phyloP scores from a whole-genome alignment of 1,140 invertebrate species.

The Bombus terrestris region DNA sequence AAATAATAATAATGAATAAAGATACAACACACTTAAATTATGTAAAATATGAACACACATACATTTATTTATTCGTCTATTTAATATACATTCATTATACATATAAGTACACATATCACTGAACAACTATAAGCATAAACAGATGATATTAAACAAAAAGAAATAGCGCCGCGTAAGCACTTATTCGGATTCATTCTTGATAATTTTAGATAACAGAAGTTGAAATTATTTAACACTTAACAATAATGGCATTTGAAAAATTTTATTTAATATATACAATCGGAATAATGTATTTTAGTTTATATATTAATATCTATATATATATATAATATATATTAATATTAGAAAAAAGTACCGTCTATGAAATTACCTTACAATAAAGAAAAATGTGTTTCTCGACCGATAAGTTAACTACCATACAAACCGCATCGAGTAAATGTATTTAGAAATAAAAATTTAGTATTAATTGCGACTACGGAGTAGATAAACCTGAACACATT shows the following conservation, averaged over 20 bases:
- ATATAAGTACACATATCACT: too few species aligned
- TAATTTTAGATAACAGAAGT: background rate
- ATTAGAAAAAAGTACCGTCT: background rate
- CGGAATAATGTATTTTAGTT: too few species aligned
- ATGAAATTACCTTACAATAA: background rate
- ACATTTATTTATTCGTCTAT: background rate
- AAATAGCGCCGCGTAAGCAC: background rate
- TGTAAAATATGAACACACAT: background rate
- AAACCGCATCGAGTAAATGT: conserved; percentile 13
- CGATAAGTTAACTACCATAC: conserved; percentile 29
- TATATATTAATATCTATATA: too few species aligned
- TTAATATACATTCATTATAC: background rate
- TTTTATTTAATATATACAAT: background rate
- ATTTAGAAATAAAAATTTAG: conserved; percentile 1
- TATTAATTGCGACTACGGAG: background rate
- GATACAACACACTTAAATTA: background rate
- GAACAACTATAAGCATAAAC: background rate
- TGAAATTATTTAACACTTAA: background rate
- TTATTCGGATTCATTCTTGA: background rate
- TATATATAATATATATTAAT: background rate
- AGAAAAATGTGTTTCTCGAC: background rate
- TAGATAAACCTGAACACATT: background rate
- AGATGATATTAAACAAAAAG: conserved; percentile 4
- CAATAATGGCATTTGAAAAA: background rate
- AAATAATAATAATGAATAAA: background rate